These are phyloP conservation scores for Tympanuchus pallidicinctus DNA, from an alignment of 2,113 vertebrate genomes.

Conservation along the genomic window DNA sequence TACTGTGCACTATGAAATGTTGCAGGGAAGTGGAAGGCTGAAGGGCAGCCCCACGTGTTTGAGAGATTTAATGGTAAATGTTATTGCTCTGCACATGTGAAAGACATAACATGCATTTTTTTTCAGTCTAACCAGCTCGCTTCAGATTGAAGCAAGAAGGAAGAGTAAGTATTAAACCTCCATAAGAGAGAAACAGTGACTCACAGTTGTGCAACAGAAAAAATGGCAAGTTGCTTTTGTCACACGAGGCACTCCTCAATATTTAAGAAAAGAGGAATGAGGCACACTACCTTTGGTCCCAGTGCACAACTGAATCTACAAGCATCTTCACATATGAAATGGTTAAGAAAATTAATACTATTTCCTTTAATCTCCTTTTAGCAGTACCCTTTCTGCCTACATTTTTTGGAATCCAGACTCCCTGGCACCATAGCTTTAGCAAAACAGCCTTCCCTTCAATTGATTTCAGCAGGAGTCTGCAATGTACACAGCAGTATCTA, in stretches of 20 bases:
- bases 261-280: neutral
- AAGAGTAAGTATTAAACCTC: conserved; percentile 49
- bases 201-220: conserved; percentile 27
- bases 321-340: neutral
- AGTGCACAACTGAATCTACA: neutral
- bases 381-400: neutral
- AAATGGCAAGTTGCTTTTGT: neutral
- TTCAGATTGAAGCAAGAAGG: conserved; percentile 44
- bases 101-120: conserved; percentile 64
- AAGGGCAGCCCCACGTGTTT: conserved; percentile 63
- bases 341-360: neutral
- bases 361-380: neutral
- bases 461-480: neutral
- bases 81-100: conserved; percentile 71
- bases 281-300: neutral
- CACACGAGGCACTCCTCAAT: neutral
- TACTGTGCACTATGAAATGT: conserved; percentile 48
- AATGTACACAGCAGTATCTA: neutral
- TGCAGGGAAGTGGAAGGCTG: conserved; percentile 62
- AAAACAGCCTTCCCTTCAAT: neutral
- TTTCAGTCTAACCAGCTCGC: conserved; percentile 34
- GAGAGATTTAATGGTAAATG: conserved; percentile 61
- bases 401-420: neutral
- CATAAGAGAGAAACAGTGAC: conserved; percentile 12
- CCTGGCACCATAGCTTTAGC: neutral